Evolutionary conservation across 2,888 invertebrate genomes (phyloP), one percentile per base, ranked within the genome.

Genomic region (Lutraria lutraria): DNA sequence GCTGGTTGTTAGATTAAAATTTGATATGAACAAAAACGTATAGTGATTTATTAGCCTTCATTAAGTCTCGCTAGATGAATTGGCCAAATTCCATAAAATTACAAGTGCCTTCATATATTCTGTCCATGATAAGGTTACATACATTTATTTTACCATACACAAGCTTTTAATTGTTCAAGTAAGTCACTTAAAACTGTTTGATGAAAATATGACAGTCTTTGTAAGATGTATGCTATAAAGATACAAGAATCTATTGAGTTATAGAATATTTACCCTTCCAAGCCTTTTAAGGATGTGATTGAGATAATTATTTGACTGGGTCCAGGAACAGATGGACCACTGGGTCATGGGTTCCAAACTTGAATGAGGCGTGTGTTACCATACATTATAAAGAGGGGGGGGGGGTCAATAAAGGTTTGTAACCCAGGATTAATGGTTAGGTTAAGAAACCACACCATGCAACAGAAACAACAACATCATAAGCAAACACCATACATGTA

Each of bases 41-140:
- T 63, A 63, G 43, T 88, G 87, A 88, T 88, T 88, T 88, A 88
- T 88, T 88, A 84, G 60, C 43, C 83, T 88, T 88, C 83, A 88
- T 88, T 88, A 88, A 88, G 83, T 52, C 80, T 79, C 56, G 15
- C 76, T 80, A 21, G 87, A 80, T 83, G 83, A 83, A 80, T 88
- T 88, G 83, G 87, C 80, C 29, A 53, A 79, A 88, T 84, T 88
- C 87, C 87, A 83, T 88, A 79, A 85, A 76, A 85, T 85, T 80
- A 60, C 79, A 85, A 85, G 85, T 85, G 34, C 80, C 79, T 80
- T 19, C 31, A 85, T 85, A 43, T 79, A 80, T 76, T 76, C 8
- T 31, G 76, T 76, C 76, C 29, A 76, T 34, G 76, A 76, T 76
- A 34, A 34, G 63, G 63, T 68, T 68, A 25, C 63, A 25, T 68